phyloP scores from a whole-genome alignment of 2,113 vertebrate species.

The Strix uralensis region DNA sequence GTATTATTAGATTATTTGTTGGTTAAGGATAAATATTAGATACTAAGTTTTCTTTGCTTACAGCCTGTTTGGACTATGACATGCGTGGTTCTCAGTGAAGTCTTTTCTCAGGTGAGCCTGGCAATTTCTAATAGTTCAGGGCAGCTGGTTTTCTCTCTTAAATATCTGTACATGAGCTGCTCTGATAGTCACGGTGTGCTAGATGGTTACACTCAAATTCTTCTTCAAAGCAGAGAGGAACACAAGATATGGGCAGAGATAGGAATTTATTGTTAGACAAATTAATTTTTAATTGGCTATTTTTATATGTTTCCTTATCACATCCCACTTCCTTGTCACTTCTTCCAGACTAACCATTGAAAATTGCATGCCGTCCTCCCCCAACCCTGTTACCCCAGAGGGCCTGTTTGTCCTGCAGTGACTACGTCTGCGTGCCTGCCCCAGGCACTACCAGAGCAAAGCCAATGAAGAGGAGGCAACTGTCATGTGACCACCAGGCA shows the following conservation, averaged over 20 bases:
- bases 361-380: neutral
- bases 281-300: neutral
- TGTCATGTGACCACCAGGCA: neutral
- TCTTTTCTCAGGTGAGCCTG: neutral
- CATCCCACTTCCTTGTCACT: neutral
- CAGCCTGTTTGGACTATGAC: neutral
- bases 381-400: fast-evolving
- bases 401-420: neutral
- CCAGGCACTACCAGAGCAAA: fast-evolving
- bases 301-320: neutral
- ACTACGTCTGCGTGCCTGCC: fast-evolving
- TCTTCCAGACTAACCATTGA: neutral
- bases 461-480: neutral
- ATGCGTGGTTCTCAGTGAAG: neutral
- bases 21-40: neutral
- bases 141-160: neutral
- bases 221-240: neutral
- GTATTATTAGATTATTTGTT: neutral
- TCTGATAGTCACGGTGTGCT: neutral
- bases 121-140: neutral
- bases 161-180: neutral
- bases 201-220: neutral
- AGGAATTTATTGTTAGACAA: neutral
- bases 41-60: neutral
- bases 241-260: neutral